phyloP scores from a whole-genome alignment of 1,140 invertebrate species.

The Bombyx mori region DNA sequence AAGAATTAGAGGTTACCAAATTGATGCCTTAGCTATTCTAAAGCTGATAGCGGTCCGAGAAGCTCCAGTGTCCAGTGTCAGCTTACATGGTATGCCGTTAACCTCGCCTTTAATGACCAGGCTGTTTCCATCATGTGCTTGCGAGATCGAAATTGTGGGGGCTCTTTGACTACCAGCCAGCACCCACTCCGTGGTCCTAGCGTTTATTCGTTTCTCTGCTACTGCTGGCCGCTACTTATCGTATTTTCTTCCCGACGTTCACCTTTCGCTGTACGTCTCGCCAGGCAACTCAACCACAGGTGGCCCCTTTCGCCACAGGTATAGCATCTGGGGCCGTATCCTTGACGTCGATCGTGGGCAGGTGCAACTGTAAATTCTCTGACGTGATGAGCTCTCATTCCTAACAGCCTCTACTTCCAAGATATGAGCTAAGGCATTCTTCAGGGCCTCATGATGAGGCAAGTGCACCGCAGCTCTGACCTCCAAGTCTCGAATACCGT shows the following conservation, averaged over 20 bases:
- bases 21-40: too few species aligned
- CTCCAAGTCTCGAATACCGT: slow-evolving; percentile 8
- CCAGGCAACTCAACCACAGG: neutral
- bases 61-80: too few species aligned
- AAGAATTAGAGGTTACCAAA: too few species aligned
- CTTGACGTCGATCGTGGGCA: neutral
- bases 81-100: too few species aligned
- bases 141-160: too few species aligned
- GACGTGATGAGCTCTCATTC: neutral
- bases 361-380: neutral
- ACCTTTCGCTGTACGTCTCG: neutral
- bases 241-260: neutral
- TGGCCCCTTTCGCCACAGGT: neutral
- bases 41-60: too few species aligned
- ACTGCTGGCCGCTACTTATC: neutral
- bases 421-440: slow-evolving; percentile 11
- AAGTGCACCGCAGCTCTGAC: slow-evolving; percentile 11
- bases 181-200: too few species aligned
- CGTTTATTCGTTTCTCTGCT: too few species aligned
- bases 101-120: too few species aligned
- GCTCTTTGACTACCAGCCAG: too few species aligned
- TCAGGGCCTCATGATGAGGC: slow-evolving; percentile 2
- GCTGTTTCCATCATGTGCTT: too few species aligned
- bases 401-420: slow-evolving; percentile 9
- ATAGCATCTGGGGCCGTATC: neutral